Percentiles rank a stretch among this genome's conserved stretches.
These are phyloP conservation scores for Drosophila stalkeri DNA, from an alignment of 2,888 invertebrate species.

Conservation along the genomic window DNA sequence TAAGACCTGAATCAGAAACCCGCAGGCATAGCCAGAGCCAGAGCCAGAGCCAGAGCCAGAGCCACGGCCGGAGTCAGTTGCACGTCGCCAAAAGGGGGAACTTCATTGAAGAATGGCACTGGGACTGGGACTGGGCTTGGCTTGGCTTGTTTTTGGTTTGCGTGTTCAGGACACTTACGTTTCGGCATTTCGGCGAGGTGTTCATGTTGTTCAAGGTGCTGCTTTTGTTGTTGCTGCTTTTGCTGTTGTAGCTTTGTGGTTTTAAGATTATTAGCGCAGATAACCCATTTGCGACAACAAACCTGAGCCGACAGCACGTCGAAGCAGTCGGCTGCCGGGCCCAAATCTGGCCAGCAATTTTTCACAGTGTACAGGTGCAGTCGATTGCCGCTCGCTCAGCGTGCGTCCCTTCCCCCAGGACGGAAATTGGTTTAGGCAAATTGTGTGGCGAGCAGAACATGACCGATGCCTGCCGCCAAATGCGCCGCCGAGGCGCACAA, in stretches of 20 bases:
- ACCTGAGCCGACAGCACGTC: conserved; percentile 40
- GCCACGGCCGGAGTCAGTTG: conserved; percentile 22
- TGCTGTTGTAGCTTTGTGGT: conserved; percentile 67
- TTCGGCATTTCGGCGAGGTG: conserved; percentile 63
- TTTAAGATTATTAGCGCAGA: conserved; percentile 78
- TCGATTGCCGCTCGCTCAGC: conserved; percentile 32
- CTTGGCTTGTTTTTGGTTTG: conserved; percentile 53
- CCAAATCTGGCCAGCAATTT: conserved; percentile 65
- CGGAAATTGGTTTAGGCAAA: conserved; percentile 84
- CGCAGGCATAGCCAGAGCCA: conserved; percentile 39
- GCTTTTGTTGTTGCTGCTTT: conserved; percentile 36
- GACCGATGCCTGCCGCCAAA: conserved; percentile 64
- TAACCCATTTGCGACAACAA: conserved; percentile 72
- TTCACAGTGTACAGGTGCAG: conserved; percentile 63
- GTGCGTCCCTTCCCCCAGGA: conserved; percentile 41
- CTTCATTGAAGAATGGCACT: background rate
- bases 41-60: conserved; percentile 16
- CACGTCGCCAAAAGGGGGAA: conserved; percentile 13
- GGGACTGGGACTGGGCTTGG: conserved; percentile 1
- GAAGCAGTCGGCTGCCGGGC: conserved; percentile 30
- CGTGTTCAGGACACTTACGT: conserved; percentile 74
- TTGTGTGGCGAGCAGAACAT: conserved; percentile 81
- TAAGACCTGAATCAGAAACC: conserved; percentile 50
- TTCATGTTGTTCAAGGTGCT: conserved; percentile 35
- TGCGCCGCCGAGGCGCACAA: conserved; percentile 33